phyloP scores from a whole-genome alignment of 2,888 invertebrate species.

The Epirrhoe alternata region DNA sequence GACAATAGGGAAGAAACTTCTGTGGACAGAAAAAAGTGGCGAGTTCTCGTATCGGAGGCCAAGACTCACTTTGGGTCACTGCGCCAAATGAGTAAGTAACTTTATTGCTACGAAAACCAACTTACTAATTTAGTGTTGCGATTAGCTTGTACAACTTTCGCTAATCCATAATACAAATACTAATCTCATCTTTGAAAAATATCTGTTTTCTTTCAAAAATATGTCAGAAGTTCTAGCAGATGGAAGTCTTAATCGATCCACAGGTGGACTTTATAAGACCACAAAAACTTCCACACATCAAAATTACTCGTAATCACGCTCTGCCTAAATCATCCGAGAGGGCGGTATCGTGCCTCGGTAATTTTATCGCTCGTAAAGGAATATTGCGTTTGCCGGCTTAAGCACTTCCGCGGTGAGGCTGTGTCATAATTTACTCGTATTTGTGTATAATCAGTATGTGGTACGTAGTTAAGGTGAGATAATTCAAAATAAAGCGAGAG shows the following conservation, averaged over 20 bases:
- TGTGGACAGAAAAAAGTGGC: too few species aligned
- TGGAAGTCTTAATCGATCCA: constrained; percentile 17
- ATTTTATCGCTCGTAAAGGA: constrained; percentile 66
- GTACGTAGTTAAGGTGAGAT: constrained; percentile 28
- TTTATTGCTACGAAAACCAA: too few species aligned
- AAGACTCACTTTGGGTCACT: too few species aligned
- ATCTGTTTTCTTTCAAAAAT: neutral
- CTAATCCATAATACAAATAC: neutral
- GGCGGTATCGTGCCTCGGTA: constrained; percentile 51
- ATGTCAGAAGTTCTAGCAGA: constrained; percentile 1
- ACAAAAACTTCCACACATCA: constrained; percentile 40
- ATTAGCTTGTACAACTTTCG: neutral
- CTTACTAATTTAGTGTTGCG: too few species aligned
- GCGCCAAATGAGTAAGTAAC: too few species aligned
- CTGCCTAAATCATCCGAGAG: constrained; percentile 53
- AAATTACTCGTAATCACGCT: constrained; percentile 53
- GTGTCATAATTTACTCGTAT: constrained; percentile 63
- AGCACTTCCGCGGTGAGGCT: constrained; percentile 57
- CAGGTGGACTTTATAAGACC: constrained; percentile 38
- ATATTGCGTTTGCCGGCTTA: constrained; percentile 57
- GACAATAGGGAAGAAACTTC: too few species aligned
- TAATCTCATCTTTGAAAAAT: too few species aligned
- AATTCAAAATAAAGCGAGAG: constrained; percentile 27
- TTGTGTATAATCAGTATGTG: constrained; percentile 46
- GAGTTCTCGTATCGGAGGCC: too few species aligned